These are phyloP conservation scores for Chloromyia formosa DNA, from an alignment of 2,888 invertebrate genomes.

Conservation along the genomic window DNA sequence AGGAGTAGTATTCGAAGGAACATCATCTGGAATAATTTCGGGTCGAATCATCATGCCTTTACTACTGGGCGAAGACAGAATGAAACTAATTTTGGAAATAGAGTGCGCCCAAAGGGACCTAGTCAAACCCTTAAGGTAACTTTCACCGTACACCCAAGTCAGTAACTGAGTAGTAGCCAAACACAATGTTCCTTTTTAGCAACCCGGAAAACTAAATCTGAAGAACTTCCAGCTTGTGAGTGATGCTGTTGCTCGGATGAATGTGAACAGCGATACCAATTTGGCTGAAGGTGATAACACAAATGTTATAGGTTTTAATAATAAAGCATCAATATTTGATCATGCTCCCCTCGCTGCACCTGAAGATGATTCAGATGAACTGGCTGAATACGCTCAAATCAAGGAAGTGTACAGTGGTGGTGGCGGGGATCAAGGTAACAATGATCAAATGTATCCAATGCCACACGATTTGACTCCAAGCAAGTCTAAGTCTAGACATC, in stretches of 20 bases:
- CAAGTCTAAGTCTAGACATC: conserved; percentile 68
- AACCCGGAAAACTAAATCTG: conserved; percentile 90
- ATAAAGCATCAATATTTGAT: conserved; percentile 65
- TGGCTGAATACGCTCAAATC: conserved; percentile 77
- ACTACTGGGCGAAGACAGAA: conserved; percentile 74
- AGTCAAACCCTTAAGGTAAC: conserved; percentile 73
- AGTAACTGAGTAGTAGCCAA: not conserved
- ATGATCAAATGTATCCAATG: conserved; percentile 68
- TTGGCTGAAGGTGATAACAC: conserved; percentile 60
- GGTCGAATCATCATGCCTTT: conserved; percentile 73
- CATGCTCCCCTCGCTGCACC: conserved; percentile 80
- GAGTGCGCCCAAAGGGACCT: conserved; percentile 74
- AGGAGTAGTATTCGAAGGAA: conserved; percentile 61
- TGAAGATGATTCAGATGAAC: conserved; percentile 75
- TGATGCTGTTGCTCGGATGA: conserved; percentile 80
- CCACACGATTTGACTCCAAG: conserved; percentile 73
- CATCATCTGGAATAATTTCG: conserved; percentile 70
- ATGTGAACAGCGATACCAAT: conserved; percentile 69
- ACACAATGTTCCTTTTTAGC: conserved; percentile 64
- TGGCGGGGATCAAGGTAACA: conserved; percentile 68
- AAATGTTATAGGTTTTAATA: conserved; percentile 57
- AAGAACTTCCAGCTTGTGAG: conserved; percentile 90
- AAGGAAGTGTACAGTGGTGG: conserved; percentile 64
- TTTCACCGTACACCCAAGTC: not conserved
- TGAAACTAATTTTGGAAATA: conserved; percentile 63